phyloP scores from a whole-genome alignment of 2,797 vertebrate species.

The Nothura maculosa region DNA sequence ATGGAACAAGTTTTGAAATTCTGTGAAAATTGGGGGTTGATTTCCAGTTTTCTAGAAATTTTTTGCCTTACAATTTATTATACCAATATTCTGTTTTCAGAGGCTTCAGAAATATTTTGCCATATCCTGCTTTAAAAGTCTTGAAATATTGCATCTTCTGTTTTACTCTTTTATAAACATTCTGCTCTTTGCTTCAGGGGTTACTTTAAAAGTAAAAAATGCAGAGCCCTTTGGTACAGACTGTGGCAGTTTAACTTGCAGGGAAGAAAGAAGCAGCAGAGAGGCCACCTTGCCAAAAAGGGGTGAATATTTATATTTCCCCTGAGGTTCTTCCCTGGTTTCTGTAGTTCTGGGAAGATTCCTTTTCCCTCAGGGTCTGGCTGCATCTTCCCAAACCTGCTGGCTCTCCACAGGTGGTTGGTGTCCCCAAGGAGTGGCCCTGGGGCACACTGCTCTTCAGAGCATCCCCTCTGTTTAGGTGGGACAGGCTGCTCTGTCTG shows the following conservation, averaged over 20 bases:
- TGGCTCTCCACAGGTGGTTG: neutral
- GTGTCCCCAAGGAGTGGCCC: rapidly evolving
- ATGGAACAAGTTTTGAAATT: neutral
- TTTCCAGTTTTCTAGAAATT: neutral
- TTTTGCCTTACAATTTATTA: neutral
- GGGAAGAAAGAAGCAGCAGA: neutral
- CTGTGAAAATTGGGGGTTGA: neutral
- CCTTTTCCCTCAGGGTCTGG: neutral
- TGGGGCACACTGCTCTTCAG: neutral
- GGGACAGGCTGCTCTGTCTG: neutral
- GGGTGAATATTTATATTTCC: neutral
- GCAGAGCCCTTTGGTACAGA: neutral
- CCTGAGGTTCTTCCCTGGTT: neutral
- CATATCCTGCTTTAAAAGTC: neutral
- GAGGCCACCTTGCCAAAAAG: neutral
- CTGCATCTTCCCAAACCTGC: neutral
- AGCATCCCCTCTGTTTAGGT: neutral
- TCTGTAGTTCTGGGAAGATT: neutral
- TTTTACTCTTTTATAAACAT: neutral
- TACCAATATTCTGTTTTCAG: neutral
- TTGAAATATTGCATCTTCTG: neutral
- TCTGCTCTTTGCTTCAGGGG: neutral
- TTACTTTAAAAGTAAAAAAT: neutral
- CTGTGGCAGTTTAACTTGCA: neutral
- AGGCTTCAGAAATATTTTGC: neutral